Conservation (phyloP, 1,140 invertebrate genomes). For the Cyphomyrmex costatus region DNA sequence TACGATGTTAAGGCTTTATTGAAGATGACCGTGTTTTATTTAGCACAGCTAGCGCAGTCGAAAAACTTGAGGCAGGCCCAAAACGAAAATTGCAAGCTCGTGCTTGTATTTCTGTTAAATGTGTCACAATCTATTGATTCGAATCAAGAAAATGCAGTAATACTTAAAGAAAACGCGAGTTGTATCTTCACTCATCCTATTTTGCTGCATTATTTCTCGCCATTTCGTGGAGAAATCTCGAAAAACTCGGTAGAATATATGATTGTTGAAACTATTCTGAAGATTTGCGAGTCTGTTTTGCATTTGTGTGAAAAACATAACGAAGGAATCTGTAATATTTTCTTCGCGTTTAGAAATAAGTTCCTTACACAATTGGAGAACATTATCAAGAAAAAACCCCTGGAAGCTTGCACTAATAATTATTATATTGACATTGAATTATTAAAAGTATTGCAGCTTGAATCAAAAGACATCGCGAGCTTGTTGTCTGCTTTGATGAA, state of each 20-base stretch:
- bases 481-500: slow-evolving; percentile 74
- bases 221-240: slow-evolving; percentile 81
- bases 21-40: slow-evolving; percentile 80
- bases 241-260: slow-evolving; percentile 78
- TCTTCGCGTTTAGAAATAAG: slow-evolving; percentile 80
- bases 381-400: slow-evolving; percentile 68
- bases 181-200: slow-evolving; percentile 87
- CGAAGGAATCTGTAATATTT: slow-evolving; percentile 50
- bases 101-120: slow-evolving; percentile 78
- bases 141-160: slow-evolving; percentile 1
- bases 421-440: slow-evolving; percentile 50
- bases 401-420: slow-evolving; percentile 29
- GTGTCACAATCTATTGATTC: slow-evolving; percentile 62
- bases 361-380: slow-evolving; percentile 75
- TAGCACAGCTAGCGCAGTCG: slow-evolving; percentile 76
- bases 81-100: slow-evolving; percentile 70
- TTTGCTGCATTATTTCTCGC: slow-evolving; percentile 87
- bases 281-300: slow-evolving; percentile 75
- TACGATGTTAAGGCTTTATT: slow-evolving; percentile 73
- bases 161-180: slow-evolving; percentile 73
- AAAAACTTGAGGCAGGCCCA: slow-evolving; percentile 67
- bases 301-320: slow-evolving; percentile 63
- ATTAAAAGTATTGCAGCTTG: slow-evolving; percentile 76
- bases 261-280: slow-evolving; percentile 85
- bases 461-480: slow-evolving; percentile 59